phyloP scores from a whole-genome alignment of 2,888 invertebrate genomes.

The Epirrhoe tristata region DNA sequence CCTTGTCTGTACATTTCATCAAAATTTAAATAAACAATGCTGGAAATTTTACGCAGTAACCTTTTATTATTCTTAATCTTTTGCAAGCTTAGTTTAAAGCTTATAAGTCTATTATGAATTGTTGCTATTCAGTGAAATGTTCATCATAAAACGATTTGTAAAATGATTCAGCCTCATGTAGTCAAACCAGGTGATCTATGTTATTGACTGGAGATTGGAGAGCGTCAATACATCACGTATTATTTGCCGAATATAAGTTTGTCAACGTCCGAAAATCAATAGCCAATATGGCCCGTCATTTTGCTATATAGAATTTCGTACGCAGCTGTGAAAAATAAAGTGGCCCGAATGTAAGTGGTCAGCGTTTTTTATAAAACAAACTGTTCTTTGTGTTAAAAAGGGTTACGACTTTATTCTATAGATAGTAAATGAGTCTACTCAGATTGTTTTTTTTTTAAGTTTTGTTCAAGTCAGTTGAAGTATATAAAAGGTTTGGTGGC shows the following conservation, averaged over 20 bases:
- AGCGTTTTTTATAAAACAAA: slow-evolving; percentile 30
- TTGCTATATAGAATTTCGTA: slow-evolving; percentile 76
- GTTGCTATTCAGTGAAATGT: no score
- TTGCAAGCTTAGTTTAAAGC: no score
- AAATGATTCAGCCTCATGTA: not conserved
- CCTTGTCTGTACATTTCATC: not conserved
- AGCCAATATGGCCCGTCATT: slow-evolving; percentile 74
- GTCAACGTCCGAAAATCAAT: slow-evolving; percentile 74
- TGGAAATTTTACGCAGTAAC: no score
- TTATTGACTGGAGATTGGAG: not conserved
- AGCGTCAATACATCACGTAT: slow-evolving; percentile 10
- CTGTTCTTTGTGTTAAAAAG: not conserved
- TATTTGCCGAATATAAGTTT: slow-evolving; percentile 41
- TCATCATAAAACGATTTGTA: not conserved
- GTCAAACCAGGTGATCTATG: not conserved
- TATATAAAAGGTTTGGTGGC: no score
- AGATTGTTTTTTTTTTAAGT: not conserved
- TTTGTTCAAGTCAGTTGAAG: not conserved
- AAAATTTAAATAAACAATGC: not conserved
- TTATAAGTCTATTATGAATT: no score
- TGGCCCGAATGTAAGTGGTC: slow-evolving; percentile 36
- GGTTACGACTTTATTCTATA: not conserved
- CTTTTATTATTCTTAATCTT: no score
- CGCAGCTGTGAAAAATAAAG: slow-evolving; percentile 54
- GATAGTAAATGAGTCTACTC: no score